Conservation (phyloP, 1,140 invertebrate species). For the Formica exsecta region DNA sequence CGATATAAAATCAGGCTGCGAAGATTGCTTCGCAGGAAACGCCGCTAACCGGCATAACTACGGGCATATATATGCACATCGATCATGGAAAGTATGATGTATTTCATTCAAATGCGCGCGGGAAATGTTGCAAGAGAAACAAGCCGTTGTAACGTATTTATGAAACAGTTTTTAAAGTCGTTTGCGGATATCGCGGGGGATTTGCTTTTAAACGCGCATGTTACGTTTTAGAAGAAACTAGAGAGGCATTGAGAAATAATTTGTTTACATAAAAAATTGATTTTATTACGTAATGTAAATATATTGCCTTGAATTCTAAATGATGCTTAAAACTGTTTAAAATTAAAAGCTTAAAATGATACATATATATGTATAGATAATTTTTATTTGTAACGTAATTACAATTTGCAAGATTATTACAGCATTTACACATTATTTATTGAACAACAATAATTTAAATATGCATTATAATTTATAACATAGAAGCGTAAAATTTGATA, state of each 20-base stretch:
- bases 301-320: background rate
- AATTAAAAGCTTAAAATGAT: background rate
- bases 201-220: background rate
- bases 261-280: background rate
- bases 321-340: background rate
- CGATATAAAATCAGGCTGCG: constrained; percentile 59
- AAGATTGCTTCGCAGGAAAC: constrained; percentile 58
- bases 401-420: background rate
- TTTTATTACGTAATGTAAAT: background rate
- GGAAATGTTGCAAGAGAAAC: constrained; percentile 56
- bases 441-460: background rate
- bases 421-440: background rate
- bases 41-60: constrained; percentile 53
- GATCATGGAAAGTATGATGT: constrained; percentile 59
- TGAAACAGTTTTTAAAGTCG: constrained; percentile 61
- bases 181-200: constrained; percentile 30
- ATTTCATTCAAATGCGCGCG: constrained; percentile 58
- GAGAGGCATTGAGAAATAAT: background rate
- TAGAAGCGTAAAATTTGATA: background rate
- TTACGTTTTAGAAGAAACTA: background rate
- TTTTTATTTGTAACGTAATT: background rate
- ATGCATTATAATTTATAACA: background rate
- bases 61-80: constrained; percentile 61
- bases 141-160: constrained; percentile 51
- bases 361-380: background rate